Evolutionary conservation across 2,888 invertebrate species (phyloP).

Genomic region (Mesochorus sp.): DNA sequence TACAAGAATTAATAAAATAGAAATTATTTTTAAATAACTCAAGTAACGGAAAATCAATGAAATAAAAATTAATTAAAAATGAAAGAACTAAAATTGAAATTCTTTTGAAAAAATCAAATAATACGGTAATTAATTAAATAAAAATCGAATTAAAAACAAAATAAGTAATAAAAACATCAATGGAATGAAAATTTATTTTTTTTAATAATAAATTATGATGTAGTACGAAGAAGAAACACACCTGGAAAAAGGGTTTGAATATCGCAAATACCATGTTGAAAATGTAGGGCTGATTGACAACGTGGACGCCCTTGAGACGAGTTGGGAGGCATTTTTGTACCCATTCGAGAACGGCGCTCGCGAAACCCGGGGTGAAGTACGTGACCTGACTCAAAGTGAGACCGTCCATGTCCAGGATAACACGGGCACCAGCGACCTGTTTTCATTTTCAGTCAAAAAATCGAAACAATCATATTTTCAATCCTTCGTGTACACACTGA

Average conservation of each 20-base stretch:
- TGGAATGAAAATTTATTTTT: neutral
- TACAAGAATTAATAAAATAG: no score
- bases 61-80: no score
- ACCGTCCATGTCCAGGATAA: slow-evolving; percentile 90
- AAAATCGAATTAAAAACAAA: neutral
- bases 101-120: no score
- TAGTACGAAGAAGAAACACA: slow-evolving; percentile 54
- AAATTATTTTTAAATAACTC: no score
- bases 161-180: neutral
- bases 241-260: slow-evolving; percentile 91
- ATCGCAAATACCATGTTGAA: slow-evolving; percentile 94
- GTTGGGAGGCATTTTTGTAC: slow-evolving; percentile 92
- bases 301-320: slow-evolving; percentile 92
- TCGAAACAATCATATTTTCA: neutral
- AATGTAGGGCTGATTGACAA: slow-evolving; percentile 93
- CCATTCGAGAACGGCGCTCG: slow-evolving; percentile 88
- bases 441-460: neutral
- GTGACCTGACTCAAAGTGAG: slow-evolving; percentile 88
- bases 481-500: neutral
- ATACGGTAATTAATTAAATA: no score
- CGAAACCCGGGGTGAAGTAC: slow-evolving; percentile 91
- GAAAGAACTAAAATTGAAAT: no score
- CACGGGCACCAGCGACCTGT: slow-evolving; percentile 87
- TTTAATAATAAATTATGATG: slow-evolving; percentile 13
- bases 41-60: no score